Conservation (phyloP, 2,888 invertebrate genomes). For the Sesia bembeciformis region DNA sequence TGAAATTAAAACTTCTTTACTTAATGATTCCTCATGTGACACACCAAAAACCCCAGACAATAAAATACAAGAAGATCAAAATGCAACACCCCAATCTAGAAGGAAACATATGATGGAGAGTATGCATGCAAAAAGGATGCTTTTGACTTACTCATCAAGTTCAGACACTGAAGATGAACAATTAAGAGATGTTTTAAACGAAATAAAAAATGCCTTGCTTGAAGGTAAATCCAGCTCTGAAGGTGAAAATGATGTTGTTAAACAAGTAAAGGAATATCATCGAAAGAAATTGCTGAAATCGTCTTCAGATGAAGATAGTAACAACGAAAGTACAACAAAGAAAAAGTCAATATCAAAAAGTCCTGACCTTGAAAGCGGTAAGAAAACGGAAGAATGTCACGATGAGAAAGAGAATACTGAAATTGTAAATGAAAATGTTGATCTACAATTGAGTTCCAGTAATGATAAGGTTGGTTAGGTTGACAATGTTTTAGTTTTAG, state of each 20-base stretch:
- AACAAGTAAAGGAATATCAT: conserved; percentile 4
- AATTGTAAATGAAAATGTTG: conserved; percentile 4
- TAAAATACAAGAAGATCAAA: conserved; percentile 13
- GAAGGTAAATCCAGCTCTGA: conserved; percentile 14
- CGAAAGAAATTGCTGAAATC: conserved; percentile 7
- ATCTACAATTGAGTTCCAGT: conserved; percentile 34
- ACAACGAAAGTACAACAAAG: conserved; percentile 7
- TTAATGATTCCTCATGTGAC: conserved; percentile 21
- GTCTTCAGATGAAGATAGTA: conserved; percentile 22
- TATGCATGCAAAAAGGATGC: conserved; percentile 48
- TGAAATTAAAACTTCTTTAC: conserved; percentile 14
- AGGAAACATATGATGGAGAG: conserved; percentile 42
- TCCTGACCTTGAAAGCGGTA: background rate
- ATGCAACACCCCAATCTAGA: conserved; percentile 22
- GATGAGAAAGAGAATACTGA: background rate
- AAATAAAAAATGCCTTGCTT: conserved; percentile 35
- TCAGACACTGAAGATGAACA: conserved; percentile 54
- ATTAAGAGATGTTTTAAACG: conserved; percentile 25
- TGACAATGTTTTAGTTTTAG: background rate
- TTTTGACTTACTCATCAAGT: conserved; percentile 45
- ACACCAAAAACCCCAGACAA: conserved; percentile 13
- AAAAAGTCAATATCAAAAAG: conserved; percentile 1
- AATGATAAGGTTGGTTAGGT: conserved; percentile 48
- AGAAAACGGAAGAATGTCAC: conserved; percentile 1
- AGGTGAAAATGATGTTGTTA: conserved; percentile 18